These are phyloP conservation scores for Nowickia ferox DNA, from an alignment of 2,888 invertebrate species.

Conservation along the genomic window DNA sequence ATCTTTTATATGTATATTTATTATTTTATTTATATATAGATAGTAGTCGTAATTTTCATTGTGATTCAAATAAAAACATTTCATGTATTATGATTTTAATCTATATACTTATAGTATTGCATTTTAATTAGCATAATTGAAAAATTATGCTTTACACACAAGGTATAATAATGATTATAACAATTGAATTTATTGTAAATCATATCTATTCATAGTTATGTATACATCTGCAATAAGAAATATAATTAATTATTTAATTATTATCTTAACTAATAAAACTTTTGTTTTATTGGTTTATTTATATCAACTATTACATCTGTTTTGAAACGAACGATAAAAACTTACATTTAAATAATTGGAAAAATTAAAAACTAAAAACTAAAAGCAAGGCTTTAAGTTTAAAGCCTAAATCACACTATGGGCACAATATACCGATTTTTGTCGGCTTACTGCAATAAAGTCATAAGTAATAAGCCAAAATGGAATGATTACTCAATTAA, in stretches of 20 bases:
- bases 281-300: slow-evolving; percentile 27
- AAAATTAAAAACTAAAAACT: slow-evolving; percentile 1
- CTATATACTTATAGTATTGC: slow-evolving; percentile 54
- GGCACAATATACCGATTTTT: too few species aligned
- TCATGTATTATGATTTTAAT: slow-evolving; percentile 37
- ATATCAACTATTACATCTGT: slow-evolving; percentile 32
- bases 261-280: slow-evolving; percentile 54
- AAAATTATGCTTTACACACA: slow-evolving; percentile 62
- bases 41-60: slow-evolving; percentile 41
- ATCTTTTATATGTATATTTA: slow-evolving; percentile 20
- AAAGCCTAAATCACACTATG: too few species aligned
- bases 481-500: too few species aligned
- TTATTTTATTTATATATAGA: slow-evolving; percentile 41
- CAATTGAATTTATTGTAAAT: slow-evolving; percentile 58
- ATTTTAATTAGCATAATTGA: slow-evolving; percentile 28
- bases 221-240: slow-evolving; percentile 26
- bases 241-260: slow-evolving; percentile 52
- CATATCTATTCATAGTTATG: slow-evolving; percentile 55
- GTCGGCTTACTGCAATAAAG: too few species aligned
- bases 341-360: slow-evolving; percentile 38
- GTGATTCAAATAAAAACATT: slow-evolving; percentile 52
- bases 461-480: too few species aligned
- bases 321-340: slow-evolving; percentile 4
- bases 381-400: slow-evolving; percentile 39
- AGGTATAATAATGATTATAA: slow-evolving; percentile 40